Evolutionary conservation across 2,113 vertebrate species (phyloP).

Genomic region (Neodontobutis hainanensis): DNA sequence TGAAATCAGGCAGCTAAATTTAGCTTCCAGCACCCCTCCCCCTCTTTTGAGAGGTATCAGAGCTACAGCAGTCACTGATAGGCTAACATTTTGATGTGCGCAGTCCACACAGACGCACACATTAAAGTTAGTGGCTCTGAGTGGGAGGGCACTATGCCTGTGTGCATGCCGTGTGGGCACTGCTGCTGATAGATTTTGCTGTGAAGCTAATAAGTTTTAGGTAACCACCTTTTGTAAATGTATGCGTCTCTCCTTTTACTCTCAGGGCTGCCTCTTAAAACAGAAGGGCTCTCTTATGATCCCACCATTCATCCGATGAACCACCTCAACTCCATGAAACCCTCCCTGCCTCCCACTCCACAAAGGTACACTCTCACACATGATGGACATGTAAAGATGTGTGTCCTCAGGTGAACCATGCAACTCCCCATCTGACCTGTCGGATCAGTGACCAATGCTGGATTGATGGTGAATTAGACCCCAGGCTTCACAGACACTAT

Average conservation of each 20-base stretch:
- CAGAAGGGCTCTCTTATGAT: slow-evolving; percentile 69
- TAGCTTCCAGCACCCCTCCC: slow-evolving; percentile 62
- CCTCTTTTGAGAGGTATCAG: slow-evolving; percentile 55
- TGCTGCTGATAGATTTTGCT: slow-evolving; percentile 56
- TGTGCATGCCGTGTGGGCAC: slow-evolving; percentile 50
- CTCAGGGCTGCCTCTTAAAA: slow-evolving; percentile 69
- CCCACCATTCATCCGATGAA: slow-evolving; percentile 85
- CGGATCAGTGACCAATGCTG: background rate
- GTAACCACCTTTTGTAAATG: slow-evolving; percentile 24
- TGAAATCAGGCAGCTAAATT: slow-evolving; percentile 78
- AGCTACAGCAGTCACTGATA: slow-evolving; percentile 64
- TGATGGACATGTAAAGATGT: slow-evolving; percentile 12
- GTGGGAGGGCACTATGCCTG: slow-evolving; percentile 56
- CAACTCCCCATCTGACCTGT: slow-evolving; percentile 26
- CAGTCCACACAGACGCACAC: slow-evolving; percentile 35
- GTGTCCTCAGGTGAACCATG: slow-evolving; percentile 37
- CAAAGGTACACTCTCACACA: slow-evolving; percentile 83
- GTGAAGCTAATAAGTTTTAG: slow-evolving; percentile 50
- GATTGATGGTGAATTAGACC: background rate
- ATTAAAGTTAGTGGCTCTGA: slow-evolving; percentile 57
- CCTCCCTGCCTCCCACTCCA: slow-evolving; percentile 86
- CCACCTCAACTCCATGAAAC: slow-evolving; percentile 97
- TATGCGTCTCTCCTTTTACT: slow-evolving; percentile 24
- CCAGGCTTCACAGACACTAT: background rate
- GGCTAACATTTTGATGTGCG: slow-evolving; percentile 58